Conservation (phyloP, 92 coral and sea anemone genomes). For the Phenganax marumi region DNA sequence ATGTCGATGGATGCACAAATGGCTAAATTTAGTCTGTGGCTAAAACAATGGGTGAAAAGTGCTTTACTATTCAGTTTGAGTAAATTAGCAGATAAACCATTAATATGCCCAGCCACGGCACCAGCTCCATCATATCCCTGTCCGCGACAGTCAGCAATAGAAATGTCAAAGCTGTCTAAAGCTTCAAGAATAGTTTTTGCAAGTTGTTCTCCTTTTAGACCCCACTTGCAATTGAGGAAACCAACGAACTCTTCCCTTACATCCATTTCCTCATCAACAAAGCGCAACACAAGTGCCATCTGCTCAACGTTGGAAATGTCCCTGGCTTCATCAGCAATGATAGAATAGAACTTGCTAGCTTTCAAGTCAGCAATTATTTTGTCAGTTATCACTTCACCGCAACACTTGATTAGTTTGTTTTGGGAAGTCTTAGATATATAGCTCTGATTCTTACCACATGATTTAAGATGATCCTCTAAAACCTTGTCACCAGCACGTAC, state of each 20-base stretch:
- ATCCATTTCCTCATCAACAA: too few relatives aligned
- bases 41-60: too few relatives aligned
- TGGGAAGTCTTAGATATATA: too few relatives aligned
- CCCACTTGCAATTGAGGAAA: background rate
- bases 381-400: background rate
- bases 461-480: background rate
- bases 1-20: too few relatives aligned
- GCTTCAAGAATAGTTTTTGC: background rate
- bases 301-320: too few relatives aligned
- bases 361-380: background rate
- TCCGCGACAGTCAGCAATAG: background rate
- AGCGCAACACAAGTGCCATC: too few relatives aligned
- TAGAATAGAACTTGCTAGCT: background rate
- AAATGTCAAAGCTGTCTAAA: background rate
- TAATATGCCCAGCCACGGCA: background rate
- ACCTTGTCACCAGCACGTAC: background rate
- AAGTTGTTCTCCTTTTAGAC: background rate
- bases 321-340: background rate
- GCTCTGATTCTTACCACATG: background rate
- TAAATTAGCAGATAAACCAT: too few relatives aligned
- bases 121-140: slow-evolving; percentile 5
- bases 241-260: too few relatives aligned
- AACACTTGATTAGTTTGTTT: background rate
- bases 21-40: too few relatives aligned
- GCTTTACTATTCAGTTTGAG: too few relatives aligned